phyloP scores from a whole-genome alignment of 2,797 vertebrate genomes.

The Pseudotriccus pelzelni region DNA sequence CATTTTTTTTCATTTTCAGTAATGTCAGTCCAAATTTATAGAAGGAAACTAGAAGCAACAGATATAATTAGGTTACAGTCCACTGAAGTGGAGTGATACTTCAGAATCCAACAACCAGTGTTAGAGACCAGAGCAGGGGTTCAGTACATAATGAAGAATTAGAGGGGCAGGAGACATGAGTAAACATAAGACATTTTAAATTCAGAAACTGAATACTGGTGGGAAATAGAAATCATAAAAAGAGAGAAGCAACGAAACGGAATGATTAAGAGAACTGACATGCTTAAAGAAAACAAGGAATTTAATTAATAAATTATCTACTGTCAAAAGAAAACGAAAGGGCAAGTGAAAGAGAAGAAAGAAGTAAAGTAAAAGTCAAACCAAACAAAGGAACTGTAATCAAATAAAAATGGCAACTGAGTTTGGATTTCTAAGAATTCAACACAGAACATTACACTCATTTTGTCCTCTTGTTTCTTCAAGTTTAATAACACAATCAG shows the following conservation, averaged over 20 bases:
- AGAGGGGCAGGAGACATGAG: neutral
- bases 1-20: neutral
- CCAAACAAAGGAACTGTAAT: conserved; percentile 54
- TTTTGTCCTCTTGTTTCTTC: conserved; percentile 50
- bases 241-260: conserved; percentile 33
- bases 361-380: conserved; percentile 52
- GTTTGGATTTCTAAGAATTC: conserved; percentile 59
- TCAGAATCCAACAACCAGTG: neutral
- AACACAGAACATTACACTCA: neutral
- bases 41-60: neutral
- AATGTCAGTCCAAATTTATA: neutral
- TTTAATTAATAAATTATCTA: conserved; percentile 65
- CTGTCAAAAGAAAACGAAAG: conserved; percentile 1
- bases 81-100: neutral
- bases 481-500: conserved; percentile 27
- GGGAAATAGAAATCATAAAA: conserved; percentile 42
- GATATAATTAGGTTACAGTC: neutral
- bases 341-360: conserved; percentile 19
- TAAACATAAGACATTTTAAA: conserved; percentile 38
- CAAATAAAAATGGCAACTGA: conserved; percentile 63
- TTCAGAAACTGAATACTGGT: conserved; percentile 33
- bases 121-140: neutral
- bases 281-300: conserved; percentile 59
- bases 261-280: conserved; percentile 64
- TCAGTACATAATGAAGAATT: neutral